phyloP scores from a whole-genome alignment of 53 echinoderm and acorn worm genomes.

The Holothuria scabra region DNA sequence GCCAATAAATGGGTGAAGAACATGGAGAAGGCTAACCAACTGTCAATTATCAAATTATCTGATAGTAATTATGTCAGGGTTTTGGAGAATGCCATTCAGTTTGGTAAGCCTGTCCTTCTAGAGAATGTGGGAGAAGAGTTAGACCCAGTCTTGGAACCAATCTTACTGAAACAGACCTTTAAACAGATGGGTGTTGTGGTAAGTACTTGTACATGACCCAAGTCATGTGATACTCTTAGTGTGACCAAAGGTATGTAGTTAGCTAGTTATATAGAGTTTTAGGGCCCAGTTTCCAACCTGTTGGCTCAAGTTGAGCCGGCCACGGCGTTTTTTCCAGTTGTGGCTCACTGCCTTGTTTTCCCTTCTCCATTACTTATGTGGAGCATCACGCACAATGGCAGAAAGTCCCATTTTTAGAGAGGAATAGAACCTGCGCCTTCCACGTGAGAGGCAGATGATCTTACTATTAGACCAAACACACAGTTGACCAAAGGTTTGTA shows the following conservation, averaged over 20 bases:
- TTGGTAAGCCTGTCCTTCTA: conserved; percentile 95
- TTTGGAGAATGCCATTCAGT: conserved; percentile 98
- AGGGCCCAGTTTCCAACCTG: too few species aligned
- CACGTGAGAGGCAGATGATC: too few species aligned
- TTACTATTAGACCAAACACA: too few species aligned
- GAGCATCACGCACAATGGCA: too few species aligned
- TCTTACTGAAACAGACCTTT: conserved; percentile 95
- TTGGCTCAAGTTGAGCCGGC: too few species aligned
- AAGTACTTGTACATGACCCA: conserved; percentile 7
- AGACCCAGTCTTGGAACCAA: conserved; percentile 92
- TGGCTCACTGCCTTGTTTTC: too few species aligned
- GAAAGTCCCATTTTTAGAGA: too few species aligned
- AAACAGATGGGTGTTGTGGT: conserved; percentile 96
- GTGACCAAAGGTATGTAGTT: neutral
- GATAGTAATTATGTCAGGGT: conserved; percentile 92
- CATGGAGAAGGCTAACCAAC: conserved; percentile 94
- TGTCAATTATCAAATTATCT: conserved; percentile 90
- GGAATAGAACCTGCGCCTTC: too few species aligned
- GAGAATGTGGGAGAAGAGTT: conserved; percentile 97
- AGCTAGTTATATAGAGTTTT: too few species aligned
- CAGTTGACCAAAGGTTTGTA: neutral
- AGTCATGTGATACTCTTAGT: neutral
- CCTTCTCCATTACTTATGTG: too few species aligned
- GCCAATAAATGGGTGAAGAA: conserved; percentile 99
- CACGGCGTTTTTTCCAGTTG: too few species aligned